phyloP scores from a whole-genome alignment of 2,797 vertebrate species.

The Triplophysa yarkandensis region DNA sequence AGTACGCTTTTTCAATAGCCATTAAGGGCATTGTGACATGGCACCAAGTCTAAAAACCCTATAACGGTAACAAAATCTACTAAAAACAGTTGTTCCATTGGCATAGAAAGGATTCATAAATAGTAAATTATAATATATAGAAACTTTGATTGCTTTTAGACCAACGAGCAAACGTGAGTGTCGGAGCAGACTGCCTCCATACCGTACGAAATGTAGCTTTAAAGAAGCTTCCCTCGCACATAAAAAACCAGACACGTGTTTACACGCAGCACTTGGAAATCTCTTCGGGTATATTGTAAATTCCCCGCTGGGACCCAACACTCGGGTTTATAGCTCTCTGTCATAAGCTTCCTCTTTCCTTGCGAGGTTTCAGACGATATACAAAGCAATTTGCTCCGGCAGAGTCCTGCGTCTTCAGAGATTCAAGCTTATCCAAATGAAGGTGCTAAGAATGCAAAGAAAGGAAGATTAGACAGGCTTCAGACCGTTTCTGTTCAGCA shows the following conservation, averaged over 20 bases:
- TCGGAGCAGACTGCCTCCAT: neutral
- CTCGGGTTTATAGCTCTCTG: conserved; percentile 10
- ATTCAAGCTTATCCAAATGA: conserved; percentile 50
- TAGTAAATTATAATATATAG: too few relatives aligned
- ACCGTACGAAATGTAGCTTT: neutral
- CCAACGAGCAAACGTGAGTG: too few relatives aligned
- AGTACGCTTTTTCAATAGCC: too few relatives aligned
- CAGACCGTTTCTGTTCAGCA: conserved; percentile 88
- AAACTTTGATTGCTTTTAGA: too few relatives aligned
- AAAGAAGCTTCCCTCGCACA: conserved; percentile 11
- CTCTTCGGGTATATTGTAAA: neutral
- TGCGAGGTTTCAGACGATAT: conserved; percentile 29
- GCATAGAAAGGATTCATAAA: too few relatives aligned
- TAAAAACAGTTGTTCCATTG: too few relatives aligned
- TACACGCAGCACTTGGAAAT: neutral
- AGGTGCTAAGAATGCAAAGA: conserved; percentile 40
- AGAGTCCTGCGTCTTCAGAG: conserved; percentile 40
- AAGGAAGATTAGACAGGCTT: conserved; percentile 44
- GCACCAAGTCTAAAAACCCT: too few relatives aligned
- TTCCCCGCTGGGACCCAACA: neutral
- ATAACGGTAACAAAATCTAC: too few relatives aligned
- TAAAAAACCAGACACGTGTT: conserved; percentile 8
- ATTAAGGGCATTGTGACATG: too few relatives aligned
- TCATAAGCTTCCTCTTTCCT: conserved; percentile 7
- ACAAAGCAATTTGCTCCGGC: conserved; percentile 39